These are phyloP conservation scores for Rhagium mordax DNA, from an alignment of 2,888 invertebrate genomes.

Conservation along the genomic window DNA sequence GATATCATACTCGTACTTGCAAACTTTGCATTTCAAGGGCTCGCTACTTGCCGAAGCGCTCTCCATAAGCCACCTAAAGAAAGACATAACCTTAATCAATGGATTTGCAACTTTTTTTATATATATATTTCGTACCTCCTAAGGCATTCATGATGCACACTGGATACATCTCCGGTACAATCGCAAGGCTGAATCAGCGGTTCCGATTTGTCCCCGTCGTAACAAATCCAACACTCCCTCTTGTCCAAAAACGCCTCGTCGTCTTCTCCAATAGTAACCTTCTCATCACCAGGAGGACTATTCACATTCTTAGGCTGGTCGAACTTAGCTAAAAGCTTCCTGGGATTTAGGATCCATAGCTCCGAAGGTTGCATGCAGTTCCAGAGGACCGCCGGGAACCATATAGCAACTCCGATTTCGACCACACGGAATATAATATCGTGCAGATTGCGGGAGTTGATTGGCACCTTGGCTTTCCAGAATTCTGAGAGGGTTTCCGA, in stretches of 20 bases:
- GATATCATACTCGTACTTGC: conserved; percentile 86
- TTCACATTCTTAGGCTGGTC: conserved; percentile 51
- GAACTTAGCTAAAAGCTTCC: conserved; percentile 80
- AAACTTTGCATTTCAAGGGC: conserved; percentile 82
- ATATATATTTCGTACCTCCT: conserved; percentile 71
- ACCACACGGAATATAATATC: conserved; percentile 92
- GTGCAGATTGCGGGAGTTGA: conserved; percentile 93
- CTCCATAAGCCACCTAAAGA: conserved; percentile 84
- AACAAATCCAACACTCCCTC: conserved; percentile 95
- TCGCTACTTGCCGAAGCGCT: conserved; percentile 67
- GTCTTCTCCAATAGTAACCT: conserved; percentile 64
- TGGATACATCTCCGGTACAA: conserved; percentile 93
- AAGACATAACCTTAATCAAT: neutral
- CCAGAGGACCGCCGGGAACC: conserved; percentile 97
- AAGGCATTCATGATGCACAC: conserved; percentile 93
- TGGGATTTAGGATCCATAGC: conserved; percentile 94
- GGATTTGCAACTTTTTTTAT: neutral
- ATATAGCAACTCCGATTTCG: conserved; percentile 93
- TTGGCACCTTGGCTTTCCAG: conserved; percentile 92
- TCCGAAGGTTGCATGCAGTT: conserved; percentile 96
- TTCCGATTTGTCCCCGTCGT: conserved; percentile 85
- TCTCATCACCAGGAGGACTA: conserved; percentile 9
- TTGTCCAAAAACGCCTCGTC: conserved; percentile 75
- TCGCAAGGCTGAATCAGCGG: conserved; percentile 91
- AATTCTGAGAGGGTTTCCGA: conserved; percentile 93